phyloP scores from a whole-genome alignment of 2,888 invertebrate species.

The Cosmorhoe ocellata region DNA sequence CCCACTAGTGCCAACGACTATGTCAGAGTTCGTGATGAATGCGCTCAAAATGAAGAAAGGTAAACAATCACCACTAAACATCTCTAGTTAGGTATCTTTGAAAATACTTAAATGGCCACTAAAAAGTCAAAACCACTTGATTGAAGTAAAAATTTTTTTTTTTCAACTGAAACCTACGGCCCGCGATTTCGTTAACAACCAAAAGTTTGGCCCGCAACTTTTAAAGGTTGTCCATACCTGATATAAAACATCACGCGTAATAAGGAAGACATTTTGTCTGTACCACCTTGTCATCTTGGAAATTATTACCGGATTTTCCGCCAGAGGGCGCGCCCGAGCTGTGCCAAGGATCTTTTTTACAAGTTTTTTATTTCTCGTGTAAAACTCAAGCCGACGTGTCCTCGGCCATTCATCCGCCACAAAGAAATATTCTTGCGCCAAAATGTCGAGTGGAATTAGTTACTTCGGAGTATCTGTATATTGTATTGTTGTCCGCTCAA shows the following conservation, averaged over 20 bases:
- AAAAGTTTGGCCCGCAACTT: no score
- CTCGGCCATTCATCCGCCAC: constrained; percentile 26
- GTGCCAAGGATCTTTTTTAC: constrained; percentile 5
- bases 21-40: no score
- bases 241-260: background rate
- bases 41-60: no score
- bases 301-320: background rate
- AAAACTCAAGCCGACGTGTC: constrained; percentile 20
- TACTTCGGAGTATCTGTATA: constrained; percentile 22
- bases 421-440: constrained; percentile 27
- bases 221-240: no score
- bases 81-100: no score
- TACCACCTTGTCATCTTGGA: constrained; percentile 1
- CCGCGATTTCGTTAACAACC: no score
- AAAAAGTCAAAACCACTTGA: no score
- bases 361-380: constrained; percentile 24
- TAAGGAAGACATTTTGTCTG: background rate
- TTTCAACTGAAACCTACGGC: no score
- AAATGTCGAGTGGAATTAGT: constrained; percentile 33
- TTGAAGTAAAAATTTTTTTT: no score
- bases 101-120: no score
- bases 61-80: no score
- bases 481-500: constrained; percentile 20
- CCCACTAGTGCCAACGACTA: no score
- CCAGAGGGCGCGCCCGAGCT: background rate